These are phyloP conservation scores for Ceryle rudis DNA, from an alignment of 2,797 vertebrate genomes.

Conservation along the genomic window DNA sequence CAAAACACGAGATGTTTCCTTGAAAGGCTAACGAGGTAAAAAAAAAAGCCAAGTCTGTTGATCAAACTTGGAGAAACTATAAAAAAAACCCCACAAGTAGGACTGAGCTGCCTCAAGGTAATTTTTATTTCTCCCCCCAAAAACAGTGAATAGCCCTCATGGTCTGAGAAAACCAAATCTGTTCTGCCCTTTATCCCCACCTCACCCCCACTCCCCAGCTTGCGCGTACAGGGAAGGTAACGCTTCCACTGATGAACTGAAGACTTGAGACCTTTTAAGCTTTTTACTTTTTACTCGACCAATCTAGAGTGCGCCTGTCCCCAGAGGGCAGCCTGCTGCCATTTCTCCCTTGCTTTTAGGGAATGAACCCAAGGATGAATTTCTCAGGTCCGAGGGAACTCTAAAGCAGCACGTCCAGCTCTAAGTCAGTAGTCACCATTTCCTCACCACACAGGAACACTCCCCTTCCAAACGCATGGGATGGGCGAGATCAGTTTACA, in stretches of 20 bases:
- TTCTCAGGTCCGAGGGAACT: neutral
- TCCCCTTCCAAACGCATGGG: accelerated
- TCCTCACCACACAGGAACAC: accelerated
- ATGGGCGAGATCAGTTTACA: neutral
- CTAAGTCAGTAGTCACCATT: accelerated
- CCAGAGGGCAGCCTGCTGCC: accelerated
- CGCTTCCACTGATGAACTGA: neutral
- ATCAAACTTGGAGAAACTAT: neutral
- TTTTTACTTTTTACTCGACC: neutral
- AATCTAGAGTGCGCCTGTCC: neutral
- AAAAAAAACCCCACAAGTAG: neutral
- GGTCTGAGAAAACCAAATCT: neutral
- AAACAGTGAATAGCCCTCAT: neutral
- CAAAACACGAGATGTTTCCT: neutral
- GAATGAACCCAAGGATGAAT: neutral
- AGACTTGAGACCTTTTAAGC: neutral
- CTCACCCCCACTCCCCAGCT: accelerated
- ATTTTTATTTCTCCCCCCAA: neutral
- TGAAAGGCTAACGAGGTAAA: neutral
- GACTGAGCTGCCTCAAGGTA: neutral
- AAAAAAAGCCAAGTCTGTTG: neutral
- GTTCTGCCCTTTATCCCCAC: neutral
- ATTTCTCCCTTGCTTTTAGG: neutral
- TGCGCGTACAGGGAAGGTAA: neutral
- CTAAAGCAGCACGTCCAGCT: neutral